phyloP scores from a whole-genome alignment of 2,797 vertebrate genomes.

The Graptemys geographica region DNA sequence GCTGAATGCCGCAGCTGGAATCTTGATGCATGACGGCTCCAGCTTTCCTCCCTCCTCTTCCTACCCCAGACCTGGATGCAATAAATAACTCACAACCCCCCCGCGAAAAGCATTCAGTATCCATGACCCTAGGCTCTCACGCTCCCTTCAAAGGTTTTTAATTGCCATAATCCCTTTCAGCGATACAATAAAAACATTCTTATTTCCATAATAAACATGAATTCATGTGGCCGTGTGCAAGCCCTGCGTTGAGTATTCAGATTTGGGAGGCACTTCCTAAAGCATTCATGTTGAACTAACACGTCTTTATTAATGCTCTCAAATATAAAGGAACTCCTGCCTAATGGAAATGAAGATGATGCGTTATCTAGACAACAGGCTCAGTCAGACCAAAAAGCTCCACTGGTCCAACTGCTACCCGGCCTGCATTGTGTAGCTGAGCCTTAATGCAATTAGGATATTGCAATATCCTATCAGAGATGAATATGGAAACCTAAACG shows the following conservation, averaged over 20 bases:
- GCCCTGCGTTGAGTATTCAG: background rate
- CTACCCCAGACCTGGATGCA: background rate
- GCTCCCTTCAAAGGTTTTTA: background rate
- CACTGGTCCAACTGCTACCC: constrained; percentile 12
- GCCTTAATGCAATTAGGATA: background rate
- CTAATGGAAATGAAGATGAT: constrained; percentile 35
- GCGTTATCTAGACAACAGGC: constrained; percentile 16
- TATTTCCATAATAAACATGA: background rate
- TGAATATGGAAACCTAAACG: background rate
- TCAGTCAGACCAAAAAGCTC: constrained; percentile 37
- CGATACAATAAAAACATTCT: background rate
- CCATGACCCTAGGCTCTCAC: fast-evolving
- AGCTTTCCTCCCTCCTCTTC: background rate
- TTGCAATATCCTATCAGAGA: fast-evolving
- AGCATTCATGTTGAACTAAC: constrained; percentile 31
- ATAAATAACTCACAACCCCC: background rate
- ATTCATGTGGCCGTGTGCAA: background rate
- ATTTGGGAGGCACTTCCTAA: constrained; percentile 30
- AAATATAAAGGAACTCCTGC: background rate
- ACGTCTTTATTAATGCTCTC: constrained; percentile 32
- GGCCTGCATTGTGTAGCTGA: background rate
- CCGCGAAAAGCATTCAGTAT: fast-evolving
- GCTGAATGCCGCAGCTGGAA: background rate
- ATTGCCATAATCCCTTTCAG: background rate
- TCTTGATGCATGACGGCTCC: background rate